phyloP scores from a whole-genome alignment of 2,113 vertebrate species.

The Vulpes vulpes region DNA sequence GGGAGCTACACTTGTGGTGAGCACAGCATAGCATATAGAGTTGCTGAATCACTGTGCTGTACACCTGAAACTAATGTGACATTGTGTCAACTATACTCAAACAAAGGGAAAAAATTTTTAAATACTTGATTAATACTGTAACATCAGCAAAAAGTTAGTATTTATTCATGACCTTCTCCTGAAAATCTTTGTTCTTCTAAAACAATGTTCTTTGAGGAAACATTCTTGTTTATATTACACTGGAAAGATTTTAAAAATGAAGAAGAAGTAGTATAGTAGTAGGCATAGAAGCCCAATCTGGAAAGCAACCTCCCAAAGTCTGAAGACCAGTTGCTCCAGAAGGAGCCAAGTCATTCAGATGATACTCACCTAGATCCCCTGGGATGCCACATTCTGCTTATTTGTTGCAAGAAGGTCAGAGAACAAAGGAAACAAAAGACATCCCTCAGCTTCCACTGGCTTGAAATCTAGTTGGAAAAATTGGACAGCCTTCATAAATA shows the following conservation, averaged over 20 bases:
- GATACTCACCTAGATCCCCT: no score
- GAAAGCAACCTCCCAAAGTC: not conserved
- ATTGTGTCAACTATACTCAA: not conserved
- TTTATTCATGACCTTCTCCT: not conserved
- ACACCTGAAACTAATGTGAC: not conserved
- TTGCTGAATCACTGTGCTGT: not conserved
- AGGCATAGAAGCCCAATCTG: not conserved
- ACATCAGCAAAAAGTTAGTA: not conserved
- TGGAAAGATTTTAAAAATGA: not conserved
- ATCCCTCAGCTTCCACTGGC: not conserved
- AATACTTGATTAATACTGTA: not conserved
- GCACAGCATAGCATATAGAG: not conserved
- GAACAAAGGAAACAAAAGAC: not conserved
- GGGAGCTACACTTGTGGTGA: not conserved
- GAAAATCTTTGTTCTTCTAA: not conserved
- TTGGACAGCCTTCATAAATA: not conserved
- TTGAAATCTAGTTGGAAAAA: slow-evolving; percentile 14
- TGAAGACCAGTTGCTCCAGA: not conserved
- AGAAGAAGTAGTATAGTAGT: not conserved
- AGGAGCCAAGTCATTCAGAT: not conserved
- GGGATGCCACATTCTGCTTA: not conserved
- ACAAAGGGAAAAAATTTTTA: not conserved
- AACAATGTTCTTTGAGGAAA: not conserved
- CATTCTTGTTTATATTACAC: not conserved
- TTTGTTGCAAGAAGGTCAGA: not conserved